phyloP scores from a whole-genome alignment of 1,140 invertebrate species.

The Cydia fagiglandana region DNA sequence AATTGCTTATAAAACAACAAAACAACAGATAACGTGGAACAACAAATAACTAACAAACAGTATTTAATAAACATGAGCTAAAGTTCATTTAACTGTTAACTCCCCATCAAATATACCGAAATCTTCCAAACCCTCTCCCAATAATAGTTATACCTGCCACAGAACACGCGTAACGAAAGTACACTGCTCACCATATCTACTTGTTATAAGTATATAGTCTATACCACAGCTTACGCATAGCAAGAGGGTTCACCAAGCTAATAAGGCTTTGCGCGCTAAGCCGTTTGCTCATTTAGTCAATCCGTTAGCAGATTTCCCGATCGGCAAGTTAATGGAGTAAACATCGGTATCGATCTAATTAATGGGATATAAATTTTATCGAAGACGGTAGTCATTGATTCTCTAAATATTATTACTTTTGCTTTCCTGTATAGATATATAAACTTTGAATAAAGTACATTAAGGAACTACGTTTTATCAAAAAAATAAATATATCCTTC shows the following conservation, averaged over 20 bases:
- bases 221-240: conserved; percentile 3
- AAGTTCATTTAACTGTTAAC: background rate
- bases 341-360: conserved; percentile 5
- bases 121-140: background rate
- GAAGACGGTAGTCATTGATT: too few relatives aligned
- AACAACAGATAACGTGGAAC: too few relatives aligned
- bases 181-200: background rate
- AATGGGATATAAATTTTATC: background rate
- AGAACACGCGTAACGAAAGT: conserved; percentile 12
- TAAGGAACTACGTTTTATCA: too few relatives aligned
- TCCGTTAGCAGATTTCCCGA: conserved; percentile 26
- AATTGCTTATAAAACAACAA: too few relatives aligned
- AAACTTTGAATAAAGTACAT: too few relatives aligned
- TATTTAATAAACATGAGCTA: background rate
- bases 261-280: conserved; percentile 21
- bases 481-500: too few relatives aligned
- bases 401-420: too few relatives aligned
- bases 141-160: background rate
- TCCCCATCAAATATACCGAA: background rate
- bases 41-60: background rate
- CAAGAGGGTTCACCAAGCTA: conserved; percentile 7
- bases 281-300: conserved; percentile 29
- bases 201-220: background rate
- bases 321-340: conserved; percentile 26
- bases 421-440: too few relatives aligned